These are phyloP conservation scores for Procambarus clarkii DNA, from an alignment of 1,140 invertebrate genomes.

Conservation along the genomic window DNA sequence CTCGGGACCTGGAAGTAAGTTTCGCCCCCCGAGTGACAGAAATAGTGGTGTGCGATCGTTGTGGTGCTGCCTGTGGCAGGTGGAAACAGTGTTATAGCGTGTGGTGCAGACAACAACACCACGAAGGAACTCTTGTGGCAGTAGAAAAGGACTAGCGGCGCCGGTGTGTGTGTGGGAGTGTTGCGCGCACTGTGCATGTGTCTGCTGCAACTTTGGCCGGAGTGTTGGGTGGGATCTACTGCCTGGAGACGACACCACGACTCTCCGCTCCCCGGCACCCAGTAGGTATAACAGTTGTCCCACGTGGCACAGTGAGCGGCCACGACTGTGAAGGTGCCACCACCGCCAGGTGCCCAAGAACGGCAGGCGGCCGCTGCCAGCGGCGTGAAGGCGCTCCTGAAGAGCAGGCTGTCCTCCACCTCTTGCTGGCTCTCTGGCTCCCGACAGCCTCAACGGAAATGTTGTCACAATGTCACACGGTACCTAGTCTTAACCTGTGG, in stretches of 20 bases:
- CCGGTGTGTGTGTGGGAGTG: not conserved
- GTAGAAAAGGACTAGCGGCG: too few species aligned
- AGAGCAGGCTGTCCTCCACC: not conserved
- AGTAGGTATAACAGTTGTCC: not conserved
- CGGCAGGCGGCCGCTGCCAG: not conserved
- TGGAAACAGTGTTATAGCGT: not conserved
- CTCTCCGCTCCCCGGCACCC: not conserved
- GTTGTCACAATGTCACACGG: too few species aligned
- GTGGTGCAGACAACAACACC: not conserved
- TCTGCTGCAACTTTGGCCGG: not conserved
- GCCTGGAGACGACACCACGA: not conserved
- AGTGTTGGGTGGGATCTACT: not conserved
- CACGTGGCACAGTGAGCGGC: not conserved
- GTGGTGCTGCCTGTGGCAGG: not conserved
- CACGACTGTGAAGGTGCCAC: not conserved
- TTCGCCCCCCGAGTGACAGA: not conserved
- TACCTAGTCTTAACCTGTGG: too few species aligned
- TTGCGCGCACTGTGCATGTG: not conserved
- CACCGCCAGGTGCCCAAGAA: not conserved
- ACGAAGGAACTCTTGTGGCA: not conserved
- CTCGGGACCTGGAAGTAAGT: constrained; percentile 24
- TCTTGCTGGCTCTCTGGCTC: too few species aligned
- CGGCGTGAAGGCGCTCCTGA: not conserved
- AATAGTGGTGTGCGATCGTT: not conserved
- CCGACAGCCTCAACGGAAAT: too few species aligned